These are phyloP conservation scores for Callyntrura guangdongensis DNA, from an alignment of 2,888 invertebrate species.

Conservation along the genomic window DNA sequence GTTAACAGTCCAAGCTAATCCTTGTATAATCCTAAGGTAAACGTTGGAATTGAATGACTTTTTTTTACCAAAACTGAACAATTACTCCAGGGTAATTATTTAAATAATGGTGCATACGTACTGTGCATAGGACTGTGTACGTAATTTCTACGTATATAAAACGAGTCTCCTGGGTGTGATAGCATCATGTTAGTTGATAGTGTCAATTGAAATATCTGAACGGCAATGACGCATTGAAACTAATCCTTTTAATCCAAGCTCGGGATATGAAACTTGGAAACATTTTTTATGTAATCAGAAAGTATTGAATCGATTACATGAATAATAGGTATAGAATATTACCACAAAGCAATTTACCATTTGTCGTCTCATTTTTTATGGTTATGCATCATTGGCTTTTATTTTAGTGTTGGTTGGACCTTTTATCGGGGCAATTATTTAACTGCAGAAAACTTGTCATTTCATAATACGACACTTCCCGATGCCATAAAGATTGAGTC, in stretches of 20 bases:
- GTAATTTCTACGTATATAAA: not conserved
- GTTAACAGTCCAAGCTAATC: conserved; percentile 2
- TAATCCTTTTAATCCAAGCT: conserved; percentile 67
- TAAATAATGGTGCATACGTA: not conserved
- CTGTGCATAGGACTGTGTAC: conserved; percentile 12
- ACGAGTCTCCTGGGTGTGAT: conserved; percentile 42
- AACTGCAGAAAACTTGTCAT: too few relatives aligned
- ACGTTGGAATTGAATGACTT: conserved; percentile 31
- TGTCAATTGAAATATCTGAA: conserved; percentile 62
- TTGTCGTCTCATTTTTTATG: too few relatives aligned
- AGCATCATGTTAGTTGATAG: conserved; percentile 55
- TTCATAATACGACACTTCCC: too few relatives aligned
- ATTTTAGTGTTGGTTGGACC: not conserved
- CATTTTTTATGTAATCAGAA: not conserved
- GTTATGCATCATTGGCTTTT: not conserved
- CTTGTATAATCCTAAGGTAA: conserved; percentile 14
- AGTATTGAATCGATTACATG: not conserved
- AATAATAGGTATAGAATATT: too few relatives aligned
- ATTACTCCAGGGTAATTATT: not conserved
- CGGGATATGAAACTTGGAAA: not conserved
- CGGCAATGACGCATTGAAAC: conserved; percentile 64
- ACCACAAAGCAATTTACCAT: too few relatives aligned
- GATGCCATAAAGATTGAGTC: too few relatives aligned
- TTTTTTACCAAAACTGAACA: not conserved
- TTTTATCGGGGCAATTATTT: not conserved